phyloP scores from a whole-genome alignment of 2,888 invertebrate species.

The Tethea ocularis region DNA sequence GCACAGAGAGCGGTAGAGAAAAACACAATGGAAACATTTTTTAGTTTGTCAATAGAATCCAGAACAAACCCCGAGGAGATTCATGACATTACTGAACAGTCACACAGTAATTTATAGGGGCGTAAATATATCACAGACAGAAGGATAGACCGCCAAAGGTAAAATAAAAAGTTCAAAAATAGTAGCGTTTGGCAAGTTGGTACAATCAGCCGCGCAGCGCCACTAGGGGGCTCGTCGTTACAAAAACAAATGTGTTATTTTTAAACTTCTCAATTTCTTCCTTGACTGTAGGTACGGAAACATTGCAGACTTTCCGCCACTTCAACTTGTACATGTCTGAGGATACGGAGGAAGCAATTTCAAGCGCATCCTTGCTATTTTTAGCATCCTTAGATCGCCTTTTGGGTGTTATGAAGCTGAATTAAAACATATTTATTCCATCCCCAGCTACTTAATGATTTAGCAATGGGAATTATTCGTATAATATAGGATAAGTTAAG shows the following conservation, averaged over 20 bases:
- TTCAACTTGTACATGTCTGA: constrained; percentile 17
- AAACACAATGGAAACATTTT: neutral
- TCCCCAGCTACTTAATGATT: too few relatives aligned
- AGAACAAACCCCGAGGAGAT: constrained; percentile 9
- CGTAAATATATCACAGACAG: constrained; percentile 30
- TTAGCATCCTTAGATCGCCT: constrained; percentile 14
- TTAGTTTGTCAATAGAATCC: neutral
- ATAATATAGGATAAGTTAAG: too few relatives aligned
- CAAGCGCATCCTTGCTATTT: constrained; percentile 22
- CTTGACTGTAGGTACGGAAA: constrained; percentile 19
- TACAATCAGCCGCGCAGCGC: constrained; percentile 19
- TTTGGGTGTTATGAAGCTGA: too few relatives aligned
- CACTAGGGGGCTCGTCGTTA: constrained; percentile 22
- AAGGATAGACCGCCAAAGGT: constrained; percentile 26
- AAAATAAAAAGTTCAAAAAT: constrained; percentile 31
- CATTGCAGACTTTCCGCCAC: constrained; percentile 14
- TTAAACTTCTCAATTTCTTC: constrained; percentile 33
- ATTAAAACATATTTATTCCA: too few relatives aligned
- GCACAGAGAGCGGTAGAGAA: neutral
- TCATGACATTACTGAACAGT: constrained; percentile 16
- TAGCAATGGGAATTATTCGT: too few relatives aligned
- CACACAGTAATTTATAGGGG: constrained; percentile 14
- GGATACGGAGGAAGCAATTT: constrained; percentile 19
- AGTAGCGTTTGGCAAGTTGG: constrained; percentile 31
- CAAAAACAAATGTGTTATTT: constrained; percentile 30